A percentile compares a stretch with the other conserved stretches of the same genome.
Evolutionary conservation across 2,113 vertebrate genomes (phyloP).

Genomic region (Guaruba guarouba): DNA sequence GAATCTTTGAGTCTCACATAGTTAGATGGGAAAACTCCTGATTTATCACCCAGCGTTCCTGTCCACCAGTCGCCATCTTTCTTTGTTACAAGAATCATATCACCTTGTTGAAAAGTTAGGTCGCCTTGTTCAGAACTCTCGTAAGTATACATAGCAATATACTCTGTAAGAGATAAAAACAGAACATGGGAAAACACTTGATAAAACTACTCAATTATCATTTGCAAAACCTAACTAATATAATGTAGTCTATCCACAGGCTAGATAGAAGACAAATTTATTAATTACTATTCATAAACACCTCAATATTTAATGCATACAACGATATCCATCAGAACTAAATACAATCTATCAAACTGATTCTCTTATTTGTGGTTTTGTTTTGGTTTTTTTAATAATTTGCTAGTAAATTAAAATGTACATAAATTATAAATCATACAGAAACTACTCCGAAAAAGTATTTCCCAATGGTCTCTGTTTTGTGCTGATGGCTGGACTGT

Average conservation of each 20-base stretch:
- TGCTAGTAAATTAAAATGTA: not conserved
- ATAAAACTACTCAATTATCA: not conserved
- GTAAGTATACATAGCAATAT: slow-evolving; percentile 97
- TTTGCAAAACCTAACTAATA: not conserved
- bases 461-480: not conserved
- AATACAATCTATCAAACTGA: not conserved
- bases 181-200: slow-evolving; percentile 44
- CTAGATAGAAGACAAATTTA: not conserved
- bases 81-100: slow-evolving; percentile 93
- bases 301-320: not conserved
- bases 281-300: not conserved
- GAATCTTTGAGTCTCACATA: slow-evolving; percentile 96
- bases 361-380: not conserved
- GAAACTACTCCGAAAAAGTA: not conserved
- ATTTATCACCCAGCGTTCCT: slow-evolving; percentile 87
- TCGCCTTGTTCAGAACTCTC: slow-evolving; percentile 98
- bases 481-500: not conserved
- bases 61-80: slow-evolving; percentile 99
- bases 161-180: slow-evolving; percentile 80
- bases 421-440: not conserved
- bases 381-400: not conserved
- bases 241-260: not conserved
- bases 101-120: slow-evolving; percentile 97
- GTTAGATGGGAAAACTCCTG: slow-evolving; percentile 97
- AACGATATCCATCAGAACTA: rapidly evolving